phyloP scores from a whole-genome alignment of 1,140 invertebrate species.

The Hypsibius dujardini region DNA sequence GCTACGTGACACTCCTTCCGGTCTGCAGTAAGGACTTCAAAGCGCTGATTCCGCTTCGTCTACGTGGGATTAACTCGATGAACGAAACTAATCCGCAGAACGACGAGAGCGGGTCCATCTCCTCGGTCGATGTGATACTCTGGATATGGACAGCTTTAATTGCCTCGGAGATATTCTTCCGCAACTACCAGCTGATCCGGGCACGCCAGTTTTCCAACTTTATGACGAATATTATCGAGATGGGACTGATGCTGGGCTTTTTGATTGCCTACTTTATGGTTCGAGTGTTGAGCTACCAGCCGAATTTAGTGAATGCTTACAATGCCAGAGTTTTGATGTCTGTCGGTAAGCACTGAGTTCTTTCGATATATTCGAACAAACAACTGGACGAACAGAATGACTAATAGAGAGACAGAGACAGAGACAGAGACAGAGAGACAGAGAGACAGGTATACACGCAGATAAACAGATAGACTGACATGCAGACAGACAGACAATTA shows the following conservation, averaged over 20 bases:
- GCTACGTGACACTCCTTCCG: conserved; percentile 32
- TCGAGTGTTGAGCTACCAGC: background rate
- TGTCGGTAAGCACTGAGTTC: background rate
- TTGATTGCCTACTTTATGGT: conserved; percentile 14
- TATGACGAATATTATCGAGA: background rate
- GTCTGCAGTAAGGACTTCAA: conserved; percentile 29
- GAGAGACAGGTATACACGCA: too few species aligned
- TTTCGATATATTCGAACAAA: too few species aligned
- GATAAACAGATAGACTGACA: background rate
- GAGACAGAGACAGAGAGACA: too few species aligned
- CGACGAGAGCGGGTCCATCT: background rate
- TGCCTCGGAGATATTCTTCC: conserved; percentile 25
- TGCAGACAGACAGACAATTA: background rate
- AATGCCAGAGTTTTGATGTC: background rate
- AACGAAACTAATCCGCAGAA: too few species aligned
- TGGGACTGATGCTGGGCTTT: background rate
- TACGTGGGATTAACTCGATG: too few species aligned
- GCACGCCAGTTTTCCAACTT: background rate
- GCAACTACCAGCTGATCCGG: background rate
- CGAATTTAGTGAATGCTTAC: background rate
- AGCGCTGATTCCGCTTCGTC: background rate
- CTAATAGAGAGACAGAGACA: too few species aligned
- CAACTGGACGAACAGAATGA: too few species aligned
- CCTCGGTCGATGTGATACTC: conserved; percentile 28
- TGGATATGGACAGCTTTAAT: conserved; percentile 31